These are phyloP conservation scores for Drosophila melanogaster DNA, from an alignment of 1,140 invertebrate genomes.

Conservation along the genomic window DNA sequence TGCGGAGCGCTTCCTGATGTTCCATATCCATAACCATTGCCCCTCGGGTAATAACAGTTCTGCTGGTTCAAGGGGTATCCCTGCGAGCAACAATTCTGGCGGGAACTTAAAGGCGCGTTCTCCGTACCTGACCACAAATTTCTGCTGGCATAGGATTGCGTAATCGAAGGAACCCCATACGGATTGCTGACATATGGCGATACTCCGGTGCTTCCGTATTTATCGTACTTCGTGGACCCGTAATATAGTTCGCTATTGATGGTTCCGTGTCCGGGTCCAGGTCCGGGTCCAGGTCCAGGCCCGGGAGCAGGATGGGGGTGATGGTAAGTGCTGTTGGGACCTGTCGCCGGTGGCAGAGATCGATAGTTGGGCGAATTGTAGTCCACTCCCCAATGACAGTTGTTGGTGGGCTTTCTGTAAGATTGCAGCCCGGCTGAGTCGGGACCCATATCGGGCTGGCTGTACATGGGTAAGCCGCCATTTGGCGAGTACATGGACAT, in stretches of 20 bases:
- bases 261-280: not conserved
- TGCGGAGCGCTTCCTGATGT: conserved; percentile 19
- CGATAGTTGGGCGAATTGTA: conserved; percentile 57
- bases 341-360: conserved; percentile 28
- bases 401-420: conserved; percentile 49
- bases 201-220: conserved; percentile 40
- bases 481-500: conserved; percentile 64
- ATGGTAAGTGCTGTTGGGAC: conserved; percentile 31
- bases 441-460: conserved; percentile 42
- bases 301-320: conserved; percentile 17
- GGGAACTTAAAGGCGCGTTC: conserved; percentile 18
- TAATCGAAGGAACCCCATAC: conserved; percentile 40
- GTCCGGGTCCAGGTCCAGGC: not conserved
- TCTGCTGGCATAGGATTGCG: conserved; percentile 42
- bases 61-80: conserved; percentile 53
- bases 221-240: conserved; percentile 60
- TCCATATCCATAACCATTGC: conserved; percentile 45
- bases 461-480: conserved; percentile 47
- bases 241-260: conserved; percentile 58
- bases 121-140: conserved; percentile 50
- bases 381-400: conserved; percentile 70
- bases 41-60: conserved; percentile 72
- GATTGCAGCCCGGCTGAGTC: conserved; percentile 16
- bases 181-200: conserved; percentile 43
- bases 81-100: conserved; percentile 75